These are phyloP conservation scores for Artemia sinica DNA, from an alignment of 2,888 invertebrate genomes.

Conservation along the genomic window DNA sequence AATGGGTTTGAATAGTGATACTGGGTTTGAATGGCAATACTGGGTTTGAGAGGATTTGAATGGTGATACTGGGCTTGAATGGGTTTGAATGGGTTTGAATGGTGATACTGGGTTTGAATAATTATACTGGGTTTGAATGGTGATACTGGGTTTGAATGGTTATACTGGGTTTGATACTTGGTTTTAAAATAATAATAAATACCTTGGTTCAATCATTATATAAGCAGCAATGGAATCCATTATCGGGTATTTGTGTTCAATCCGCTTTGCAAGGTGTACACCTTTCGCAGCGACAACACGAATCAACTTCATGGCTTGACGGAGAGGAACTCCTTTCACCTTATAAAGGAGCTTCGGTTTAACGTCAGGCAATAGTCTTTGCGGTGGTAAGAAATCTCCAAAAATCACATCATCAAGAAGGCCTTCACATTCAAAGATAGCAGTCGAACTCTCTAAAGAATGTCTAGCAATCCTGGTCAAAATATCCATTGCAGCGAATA, in stretches of 20 bases:
- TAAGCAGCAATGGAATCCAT: constrained; percentile 29
- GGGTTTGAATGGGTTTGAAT: no score
- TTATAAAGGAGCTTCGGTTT: constrained; percentile 27
- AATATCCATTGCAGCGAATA: constrained; percentile 56
- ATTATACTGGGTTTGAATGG: no score
- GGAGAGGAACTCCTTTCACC: constrained; percentile 47
- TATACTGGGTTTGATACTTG: constrained; percentile 35
- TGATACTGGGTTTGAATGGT: no score
- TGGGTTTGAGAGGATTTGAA: no score
- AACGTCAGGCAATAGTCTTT: constrained; percentile 24
- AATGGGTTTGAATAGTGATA: no score
- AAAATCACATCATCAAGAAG: constrained; percentile 41
- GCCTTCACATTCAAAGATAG: constrained; percentile 44
- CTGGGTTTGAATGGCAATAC: no score
- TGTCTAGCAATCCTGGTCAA: constrained; percentile 62
- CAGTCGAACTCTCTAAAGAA: constrained; percentile 46
- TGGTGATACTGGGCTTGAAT: no score
- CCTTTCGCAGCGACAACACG: constrained; percentile 49
- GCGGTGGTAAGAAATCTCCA: constrained; percentile 31
- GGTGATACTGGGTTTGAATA: no score
- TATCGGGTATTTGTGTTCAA: constrained; percentile 36
- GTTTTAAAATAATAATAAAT: constrained; percentile 29
- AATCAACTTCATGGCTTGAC: constrained; percentile 52
- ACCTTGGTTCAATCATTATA: constrained; percentile 28
- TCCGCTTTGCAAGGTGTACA: constrained; percentile 36